Percentiles rank a stretch among this genome's conserved stretches.
phyloP scores from a whole-genome alignment of 2,113 vertebrate genomes.

The Rhegmatorhina hoffmannsi region DNA sequence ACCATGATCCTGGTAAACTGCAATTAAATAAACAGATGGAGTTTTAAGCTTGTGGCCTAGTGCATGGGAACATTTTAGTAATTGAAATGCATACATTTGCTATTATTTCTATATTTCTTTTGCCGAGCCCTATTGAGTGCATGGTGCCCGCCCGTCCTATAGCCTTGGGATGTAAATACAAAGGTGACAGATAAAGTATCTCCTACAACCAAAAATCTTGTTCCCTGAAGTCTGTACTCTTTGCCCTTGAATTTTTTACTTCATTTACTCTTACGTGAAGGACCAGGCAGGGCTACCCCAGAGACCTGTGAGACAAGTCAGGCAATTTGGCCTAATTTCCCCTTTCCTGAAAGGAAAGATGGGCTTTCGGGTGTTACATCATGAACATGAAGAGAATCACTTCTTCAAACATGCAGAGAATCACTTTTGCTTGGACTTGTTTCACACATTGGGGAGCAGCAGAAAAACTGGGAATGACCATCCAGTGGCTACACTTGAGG shows the following conservation, averaged over 20 bases:
- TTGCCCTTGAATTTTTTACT: not conserved
- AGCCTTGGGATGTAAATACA: not conserved
- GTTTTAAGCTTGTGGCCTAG: constrained; percentile 25
- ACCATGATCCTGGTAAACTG: constrained; percentile 56
- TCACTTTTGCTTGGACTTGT: not conserved
- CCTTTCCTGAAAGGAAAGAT: not conserved
- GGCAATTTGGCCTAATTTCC: not conserved
- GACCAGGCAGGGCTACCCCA: not conserved
- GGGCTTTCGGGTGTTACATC: not conserved
- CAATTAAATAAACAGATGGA: constrained; percentile 66
- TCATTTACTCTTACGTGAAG: not conserved
- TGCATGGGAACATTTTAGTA: constrained; percentile 1
- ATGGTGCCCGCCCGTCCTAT: not conserved
- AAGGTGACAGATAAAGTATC: not conserved
- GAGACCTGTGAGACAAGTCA: not conserved
- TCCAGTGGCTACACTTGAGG: not conserved
- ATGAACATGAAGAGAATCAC: not conserved
- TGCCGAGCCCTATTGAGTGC: not conserved
- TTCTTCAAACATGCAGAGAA: not conserved
- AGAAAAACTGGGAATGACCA: accelerated
- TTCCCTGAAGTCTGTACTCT: not conserved
- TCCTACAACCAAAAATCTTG: not conserved
- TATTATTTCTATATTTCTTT: not conserved
- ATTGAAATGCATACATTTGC: constrained; percentile 13
- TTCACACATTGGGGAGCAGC: not conserved